Evolutionary conservation across 1,140 invertebrate genomes (phyloP), one percentile per base, ranked within the genome.

Genomic region (Apis cerana): DNA sequence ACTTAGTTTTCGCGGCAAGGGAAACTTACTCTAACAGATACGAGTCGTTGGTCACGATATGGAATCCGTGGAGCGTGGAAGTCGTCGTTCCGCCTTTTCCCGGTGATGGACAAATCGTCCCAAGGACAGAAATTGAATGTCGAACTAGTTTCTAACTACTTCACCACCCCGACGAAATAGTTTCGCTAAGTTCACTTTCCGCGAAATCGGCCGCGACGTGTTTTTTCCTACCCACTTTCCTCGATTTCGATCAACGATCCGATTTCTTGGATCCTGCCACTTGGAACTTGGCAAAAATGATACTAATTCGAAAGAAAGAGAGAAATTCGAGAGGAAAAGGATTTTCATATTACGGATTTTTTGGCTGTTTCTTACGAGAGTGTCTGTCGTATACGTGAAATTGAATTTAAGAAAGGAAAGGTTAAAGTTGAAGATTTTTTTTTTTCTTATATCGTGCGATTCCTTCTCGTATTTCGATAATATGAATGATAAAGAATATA

Each of bases 21-120:
- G 82, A 87, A 88, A 88, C 85, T 88, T 88, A 61, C 52, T 43
- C 82, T 81, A 85, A 86, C 85, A 81, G 85, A 87, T 87, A 83
- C 85, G 85, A 86, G 80, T 87, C 85, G 84, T 87, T 87, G 85
- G 70, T 62, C 70, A 83, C 80, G 85, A 87, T 87, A 87, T 87
- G 84, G 80, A 87, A 87, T 79, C 85, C 80, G 23, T 27, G 19
- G 76, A 76, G 71, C 23, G 64, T 62, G 56, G 11, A 61, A 82
- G 80, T 80, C 81, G 86, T 75, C 75, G 81, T 79, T 64, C 59
- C 72, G 52, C 75, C 85, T 74, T 69, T 71, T 77, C 48, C 21
- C 19, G 64, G 59, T 81, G 85, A 87, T 84, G 86, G 86, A 87
- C 85, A 84, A 88, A 88, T 87, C 82, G 86, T 87, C 69, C 70